Base-by-base conservation (phyloP, 2,888 invertebrate species). In the Pachymerium ferrugineum region DNA sequence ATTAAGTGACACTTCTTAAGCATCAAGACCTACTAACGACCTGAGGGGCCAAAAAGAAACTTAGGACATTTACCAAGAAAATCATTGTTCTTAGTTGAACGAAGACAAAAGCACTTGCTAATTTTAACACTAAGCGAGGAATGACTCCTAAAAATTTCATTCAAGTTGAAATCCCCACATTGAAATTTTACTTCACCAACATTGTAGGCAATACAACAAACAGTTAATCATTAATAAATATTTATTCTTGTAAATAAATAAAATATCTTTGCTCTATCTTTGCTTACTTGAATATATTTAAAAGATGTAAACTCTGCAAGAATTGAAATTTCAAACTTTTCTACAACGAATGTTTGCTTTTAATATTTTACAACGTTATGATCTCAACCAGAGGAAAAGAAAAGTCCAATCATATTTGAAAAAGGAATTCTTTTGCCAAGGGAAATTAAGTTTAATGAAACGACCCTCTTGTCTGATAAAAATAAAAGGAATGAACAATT, bases 11-110 rank as follows among this genome's bases (percentile, higher is more conserved):
- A 28, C 28, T 62, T 28, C 25, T 62, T 62, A 62, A 62, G 28
- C 62, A 62, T 62, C 62, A 62, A 62, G 62, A 12, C 28, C 62
- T 62, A 28, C 62, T 62, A 62, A 62, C 62, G 62, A 28, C 62
- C 19, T 62, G 12, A 28, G 14, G 62, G 12, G 62, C 62, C 12
- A 62, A 62, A n/a, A 25, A 25, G 28, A 62, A 62, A 62, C 25
- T 62, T 62, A n/a, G 25, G n/a, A 62, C 62, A 62, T 62, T 62
- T 62, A 28, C 62, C 25, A 62, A 62, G 62, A 62, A 62, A 62
- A 62, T 62, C 62, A 28, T 62, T 62, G 62, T 62, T 28, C 25
- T 62, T 28, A 14, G 25, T 62, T 25, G n/a, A 62, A 62, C 62
- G 28, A 62, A 62, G 62, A 62, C 47, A 54, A 54, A 19, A 19